phyloP scores from a whole-genome alignment of 2,797 vertebrate species.

The Gallirallus australis region DNA sequence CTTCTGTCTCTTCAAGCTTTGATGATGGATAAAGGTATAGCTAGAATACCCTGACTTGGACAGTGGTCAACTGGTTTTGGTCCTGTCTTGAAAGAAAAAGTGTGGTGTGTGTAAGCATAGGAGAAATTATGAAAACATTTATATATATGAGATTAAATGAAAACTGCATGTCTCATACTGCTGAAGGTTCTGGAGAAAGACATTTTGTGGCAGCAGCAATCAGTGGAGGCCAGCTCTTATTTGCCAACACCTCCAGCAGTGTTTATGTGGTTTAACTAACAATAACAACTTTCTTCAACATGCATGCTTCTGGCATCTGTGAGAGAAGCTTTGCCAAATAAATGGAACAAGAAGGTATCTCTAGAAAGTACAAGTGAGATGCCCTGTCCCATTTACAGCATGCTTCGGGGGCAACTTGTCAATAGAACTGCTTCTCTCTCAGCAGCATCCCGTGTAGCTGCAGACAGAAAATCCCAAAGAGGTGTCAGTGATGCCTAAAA shows the following conservation, averaged over 20 bases:
- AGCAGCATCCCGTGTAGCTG: constrained; percentile 6
- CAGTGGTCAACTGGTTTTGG: not conserved
- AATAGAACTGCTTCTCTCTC: constrained; percentile 10
- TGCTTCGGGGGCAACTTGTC: constrained; percentile 49
- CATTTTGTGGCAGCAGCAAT: not conserved
- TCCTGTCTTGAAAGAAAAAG: not conserved
- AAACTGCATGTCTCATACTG: not conserved
- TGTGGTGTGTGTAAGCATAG: not conserved
- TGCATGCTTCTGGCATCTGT: not conserved
- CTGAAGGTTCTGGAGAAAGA: not conserved
- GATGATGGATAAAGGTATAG: not conserved
- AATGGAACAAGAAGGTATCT: constrained; percentile 17
- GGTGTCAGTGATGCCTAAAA: constrained; percentile 5
- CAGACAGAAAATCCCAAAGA: constrained; percentile 33
- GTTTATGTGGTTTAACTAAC: constrained; percentile 19
- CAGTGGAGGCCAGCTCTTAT: not conserved
- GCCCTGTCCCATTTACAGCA: not conserved
- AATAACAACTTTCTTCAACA: not conserved
- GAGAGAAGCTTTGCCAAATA: constrained; percentile 46
- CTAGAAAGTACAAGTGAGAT: constrained; percentile 23
- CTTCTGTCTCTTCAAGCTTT: not conserved
- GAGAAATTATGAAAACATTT: not conserved
- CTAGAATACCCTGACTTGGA: not conserved
- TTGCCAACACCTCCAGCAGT: constrained; percentile 8
- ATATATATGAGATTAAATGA: not conserved